Evolutionary conservation across 2,113 vertebrate genomes (phyloP), one percentile per base, ranked within the genome.

Genomic region (Eurypyga helias): DNA sequence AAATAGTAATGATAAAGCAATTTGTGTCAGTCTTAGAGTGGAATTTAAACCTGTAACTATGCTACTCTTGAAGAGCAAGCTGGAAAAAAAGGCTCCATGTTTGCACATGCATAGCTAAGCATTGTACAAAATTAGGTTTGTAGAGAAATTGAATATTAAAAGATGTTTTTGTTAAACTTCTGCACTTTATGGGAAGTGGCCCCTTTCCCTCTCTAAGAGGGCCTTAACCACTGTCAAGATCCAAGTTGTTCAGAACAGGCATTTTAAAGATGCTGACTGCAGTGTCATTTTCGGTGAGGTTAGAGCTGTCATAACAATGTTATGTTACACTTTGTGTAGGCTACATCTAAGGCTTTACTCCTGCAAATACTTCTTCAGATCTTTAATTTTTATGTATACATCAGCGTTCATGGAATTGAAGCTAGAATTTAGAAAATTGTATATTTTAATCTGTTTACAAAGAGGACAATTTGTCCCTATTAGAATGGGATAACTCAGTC

Each of bases 1-100:
- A 90, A 95, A 86, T 49, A 83, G 65, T 57, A 92, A 71, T 89
- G 77, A 78, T 87, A 92, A 67, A 87, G 33, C 69, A 94, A 95
- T 91, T 95, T 92, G 34, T 87, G 41, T 86, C 2, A 0, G 29
- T 86, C 57, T 81, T 48, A 79, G 71, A 70, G 36, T 49, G 15
- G 51, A 83, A 93, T 69, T 87, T 87, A 82, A 71, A 70, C 33
- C 24, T 89, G 11, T 67, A 84, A 25, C 61, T 78, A 28, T 54
- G 12, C 25, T n/a, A 25, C 13, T 41, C 24, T 36, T 75, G 51
- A 89, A 83, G 18, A 83, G 15, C 3, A 51, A 72, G 62, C 11
- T 89, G 38, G 70, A 64, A 66, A 62, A 81, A 81, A 45, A 17
- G 2, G 5, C 23, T 92, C 6, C 6, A 13, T 58, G 10, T 73